These are phyloP conservation scores for Callithrix jacchus DNA, from an alignment of 2,113 vertebrate genomes.

Conservation along the genomic window DNA sequence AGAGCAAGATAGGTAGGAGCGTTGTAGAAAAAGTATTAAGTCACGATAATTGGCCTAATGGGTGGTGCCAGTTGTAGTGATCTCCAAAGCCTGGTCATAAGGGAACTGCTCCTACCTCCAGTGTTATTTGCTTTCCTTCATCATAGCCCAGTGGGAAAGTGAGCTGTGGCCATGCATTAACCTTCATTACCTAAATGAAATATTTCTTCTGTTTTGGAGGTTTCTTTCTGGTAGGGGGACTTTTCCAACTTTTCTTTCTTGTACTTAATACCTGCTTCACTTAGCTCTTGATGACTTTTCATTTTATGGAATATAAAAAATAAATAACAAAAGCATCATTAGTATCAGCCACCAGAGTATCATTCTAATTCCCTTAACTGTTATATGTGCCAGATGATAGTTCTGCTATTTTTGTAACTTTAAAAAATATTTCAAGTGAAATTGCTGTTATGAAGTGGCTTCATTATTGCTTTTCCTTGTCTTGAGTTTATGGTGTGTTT, in stretches of 20 bases:
- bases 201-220: background rate
- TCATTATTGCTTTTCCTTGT: background rate
- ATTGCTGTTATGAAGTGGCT: background rate
- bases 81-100: background rate
- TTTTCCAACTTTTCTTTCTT: background rate
- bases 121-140: background rate
- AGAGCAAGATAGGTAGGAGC: background rate
- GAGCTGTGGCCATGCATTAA: background rate
- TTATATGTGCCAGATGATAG: background rate
- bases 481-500: background rate
- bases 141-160: background rate
- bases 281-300: background rate
- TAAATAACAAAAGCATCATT: background rate
- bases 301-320: background rate
- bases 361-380: background rate
- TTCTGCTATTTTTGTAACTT: background rate
- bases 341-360: background rate
- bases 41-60: background rate
- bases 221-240: background rate
- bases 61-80: background rate
- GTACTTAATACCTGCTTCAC: background rate
- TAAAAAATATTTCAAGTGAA: constrained; percentile 4
- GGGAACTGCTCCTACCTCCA: background rate
- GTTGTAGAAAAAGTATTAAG: background rate
- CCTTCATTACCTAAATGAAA: background rate